These are phyloP conservation scores for Syngnathus scovelli DNA, from an alignment of 2,113 vertebrate genomes.

Conservation along the genomic window DNA sequence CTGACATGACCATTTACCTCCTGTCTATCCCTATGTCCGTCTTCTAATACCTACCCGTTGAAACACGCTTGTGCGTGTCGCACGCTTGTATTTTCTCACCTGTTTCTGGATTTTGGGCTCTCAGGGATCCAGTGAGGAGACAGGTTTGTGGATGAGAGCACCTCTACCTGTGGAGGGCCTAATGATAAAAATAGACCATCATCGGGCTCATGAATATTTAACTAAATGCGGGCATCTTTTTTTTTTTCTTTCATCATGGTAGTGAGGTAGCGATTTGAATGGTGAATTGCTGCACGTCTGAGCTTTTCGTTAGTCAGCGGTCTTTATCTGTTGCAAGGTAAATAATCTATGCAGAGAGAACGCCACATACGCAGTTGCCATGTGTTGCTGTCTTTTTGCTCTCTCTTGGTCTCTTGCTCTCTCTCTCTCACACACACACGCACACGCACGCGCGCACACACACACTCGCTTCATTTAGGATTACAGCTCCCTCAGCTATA, in stretches of 20 bases:
- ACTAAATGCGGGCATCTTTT: conserved; percentile 64
- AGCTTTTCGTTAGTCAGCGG: neutral
- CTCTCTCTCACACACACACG: too few relatives aligned
- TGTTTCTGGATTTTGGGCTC: conserved; percentile 10
- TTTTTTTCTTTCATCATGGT: conserved; percentile 7
- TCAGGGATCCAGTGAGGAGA: conserved; percentile 39
- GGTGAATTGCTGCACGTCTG: neutral
- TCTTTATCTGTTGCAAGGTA: conserved; percentile 2
- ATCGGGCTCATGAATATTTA: conserved; percentile 68
- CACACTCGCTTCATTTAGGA: neutral
- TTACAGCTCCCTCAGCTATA: neutral
- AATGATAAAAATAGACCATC: conserved; percentile 67
- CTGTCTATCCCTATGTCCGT: too few relatives aligned
- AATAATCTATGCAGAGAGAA: neutral
- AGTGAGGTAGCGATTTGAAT: conserved; percentile 21
- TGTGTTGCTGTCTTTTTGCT: neutral
- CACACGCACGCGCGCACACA: neutral
- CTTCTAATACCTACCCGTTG: too few relatives aligned
- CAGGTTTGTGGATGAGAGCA: conserved; percentile 51
- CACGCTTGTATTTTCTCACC: neutral
- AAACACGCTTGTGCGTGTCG: too few relatives aligned
- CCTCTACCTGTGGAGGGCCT: conserved; percentile 59
- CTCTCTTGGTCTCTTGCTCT: too few relatives aligned
- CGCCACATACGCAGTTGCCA: neutral
- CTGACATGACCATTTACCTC: too few relatives aligned